Evolutionary conservation across 2,888 invertebrate genomes (phyloP).

Genomic region (Xestia rhomboidea): DNA sequence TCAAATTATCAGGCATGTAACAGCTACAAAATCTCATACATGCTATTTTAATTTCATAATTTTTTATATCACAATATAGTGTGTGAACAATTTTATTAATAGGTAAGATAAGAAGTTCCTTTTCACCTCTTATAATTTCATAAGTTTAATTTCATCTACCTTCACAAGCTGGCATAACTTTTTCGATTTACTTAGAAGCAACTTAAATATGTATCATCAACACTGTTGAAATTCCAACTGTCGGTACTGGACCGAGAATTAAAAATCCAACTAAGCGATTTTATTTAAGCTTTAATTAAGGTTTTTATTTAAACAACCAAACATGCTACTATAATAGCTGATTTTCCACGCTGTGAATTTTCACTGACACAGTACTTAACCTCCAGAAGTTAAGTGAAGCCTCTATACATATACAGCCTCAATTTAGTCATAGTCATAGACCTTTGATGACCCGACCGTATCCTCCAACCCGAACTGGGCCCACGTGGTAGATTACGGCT

Average conservation of each 20-base stretch:
- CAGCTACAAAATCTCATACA: conserved; percentile 1
- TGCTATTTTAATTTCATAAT: background rate
- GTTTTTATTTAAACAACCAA: background rate
- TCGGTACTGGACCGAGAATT: background rate
- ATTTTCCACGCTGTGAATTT: background rate
- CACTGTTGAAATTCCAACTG: background rate
- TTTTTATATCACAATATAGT: background rate
- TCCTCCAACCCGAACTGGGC: background rate
- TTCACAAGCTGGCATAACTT: background rate
- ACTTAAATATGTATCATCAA: background rate
- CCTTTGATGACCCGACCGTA: background rate
- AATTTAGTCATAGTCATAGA: background rate
- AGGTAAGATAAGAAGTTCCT: background rate
- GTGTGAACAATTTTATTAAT: conserved; percentile 1
- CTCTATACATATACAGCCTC: background rate
- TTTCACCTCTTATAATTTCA: background rate
- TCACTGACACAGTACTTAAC: background rate
- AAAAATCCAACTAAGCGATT: background rate
- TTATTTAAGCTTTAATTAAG: background rate
- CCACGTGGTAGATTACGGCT: background rate
- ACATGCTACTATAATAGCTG: background rate
- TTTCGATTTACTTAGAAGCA: background rate
- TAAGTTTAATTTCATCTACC: background rate
- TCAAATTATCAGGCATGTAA: conserved; percentile 24
- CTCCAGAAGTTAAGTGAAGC: background rate